phyloP scores from a whole-genome alignment of 2,888 invertebrate species.

The Drosophila mimetica region DNA sequence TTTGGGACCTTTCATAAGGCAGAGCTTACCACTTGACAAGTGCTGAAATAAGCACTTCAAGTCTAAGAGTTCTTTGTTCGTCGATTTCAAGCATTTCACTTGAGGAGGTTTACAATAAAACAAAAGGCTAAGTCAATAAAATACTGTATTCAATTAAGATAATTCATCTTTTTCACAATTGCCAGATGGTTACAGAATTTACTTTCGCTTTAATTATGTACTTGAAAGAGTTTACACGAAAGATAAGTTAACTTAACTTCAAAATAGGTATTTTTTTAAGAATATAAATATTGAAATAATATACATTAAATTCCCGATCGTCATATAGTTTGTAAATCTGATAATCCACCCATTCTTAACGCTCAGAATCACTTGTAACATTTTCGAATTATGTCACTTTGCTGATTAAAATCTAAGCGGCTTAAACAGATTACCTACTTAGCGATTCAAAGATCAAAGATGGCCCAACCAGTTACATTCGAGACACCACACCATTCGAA shows the following conservation, averaged over 20 bases:
- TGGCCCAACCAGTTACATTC: conserved; percentile 22
- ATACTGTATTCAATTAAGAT: conserved; percentile 8
- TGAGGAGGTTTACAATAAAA: not conserved
- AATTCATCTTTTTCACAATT: not conserved
- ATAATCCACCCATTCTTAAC: not conserved
- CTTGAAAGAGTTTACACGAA: not conserved
- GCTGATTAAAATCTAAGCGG: not conserved
- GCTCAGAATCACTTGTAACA: not conserved
- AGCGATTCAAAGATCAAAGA: conserved; percentile 5
- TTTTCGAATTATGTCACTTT: not conserved
- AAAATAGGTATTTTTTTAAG: too few species aligned
- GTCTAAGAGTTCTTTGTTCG: conserved; percentile 16
- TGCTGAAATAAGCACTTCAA: conserved; percentile 23
- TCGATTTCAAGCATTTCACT: conserved; percentile 11
- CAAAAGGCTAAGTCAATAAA: conserved; percentile 17
- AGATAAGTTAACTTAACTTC: not conserved
- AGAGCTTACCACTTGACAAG: conserved; percentile 13
- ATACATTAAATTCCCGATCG: too few species aligned
- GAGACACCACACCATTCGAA: conserved; percentile 3
- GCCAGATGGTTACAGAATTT: not conserved
- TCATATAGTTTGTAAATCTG: not conserved
- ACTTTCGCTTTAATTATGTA: conserved; percentile 12
- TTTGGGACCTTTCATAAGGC: not conserved
- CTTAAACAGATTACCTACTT: conserved; percentile 4
- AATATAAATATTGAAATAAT: too few species aligned